phyloP scores from a whole-genome alignment of 2,888 invertebrate genomes.

The Theretra japonica region DNA sequence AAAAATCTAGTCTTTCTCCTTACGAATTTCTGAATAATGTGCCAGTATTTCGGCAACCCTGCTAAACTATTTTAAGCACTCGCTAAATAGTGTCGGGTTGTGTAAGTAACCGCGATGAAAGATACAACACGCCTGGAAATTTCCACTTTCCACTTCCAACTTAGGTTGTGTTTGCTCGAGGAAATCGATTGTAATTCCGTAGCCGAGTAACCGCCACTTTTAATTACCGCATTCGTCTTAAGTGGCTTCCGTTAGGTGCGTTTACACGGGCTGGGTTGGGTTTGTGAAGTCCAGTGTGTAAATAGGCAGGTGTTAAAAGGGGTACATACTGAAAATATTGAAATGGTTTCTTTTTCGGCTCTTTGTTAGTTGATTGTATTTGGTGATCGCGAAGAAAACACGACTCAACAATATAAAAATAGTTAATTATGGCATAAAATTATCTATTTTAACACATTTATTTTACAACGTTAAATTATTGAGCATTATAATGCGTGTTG shows the following conservation, averaged over 20 bases:
- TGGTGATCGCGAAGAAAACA: too few relatives aligned
- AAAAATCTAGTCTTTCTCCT: too few relatives aligned
- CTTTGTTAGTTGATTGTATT: too few relatives aligned
- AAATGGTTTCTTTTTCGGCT: too few relatives aligned
- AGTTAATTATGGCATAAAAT: too few relatives aligned
- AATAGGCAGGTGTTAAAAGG: too few relatives aligned
- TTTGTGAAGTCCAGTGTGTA: neutral
- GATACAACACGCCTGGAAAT: neutral
- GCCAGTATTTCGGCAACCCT: neutral
- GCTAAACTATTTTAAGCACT: neutral
- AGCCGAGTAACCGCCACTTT: slow-evolving; percentile 20
- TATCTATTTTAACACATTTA: too few relatives aligned
- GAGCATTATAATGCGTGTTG: too few relatives aligned
- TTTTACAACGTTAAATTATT: too few relatives aligned
- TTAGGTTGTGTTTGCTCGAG: slow-evolving; percentile 12
- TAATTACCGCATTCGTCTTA: slow-evolving; percentile 18
- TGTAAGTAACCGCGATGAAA: neutral
- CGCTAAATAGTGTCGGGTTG: neutral
- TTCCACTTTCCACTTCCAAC: slow-evolving; percentile 13
- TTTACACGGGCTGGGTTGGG: neutral
- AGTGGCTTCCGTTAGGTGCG: slow-evolving; percentile 8
- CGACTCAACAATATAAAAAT: too few relatives aligned
- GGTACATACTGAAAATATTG: too few relatives aligned
- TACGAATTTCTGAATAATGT: too few relatives aligned
- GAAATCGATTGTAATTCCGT: slow-evolving; percentile 22